Conservation (phyloP, 1,140 invertebrate species). For the Physella acuta region DNA sequence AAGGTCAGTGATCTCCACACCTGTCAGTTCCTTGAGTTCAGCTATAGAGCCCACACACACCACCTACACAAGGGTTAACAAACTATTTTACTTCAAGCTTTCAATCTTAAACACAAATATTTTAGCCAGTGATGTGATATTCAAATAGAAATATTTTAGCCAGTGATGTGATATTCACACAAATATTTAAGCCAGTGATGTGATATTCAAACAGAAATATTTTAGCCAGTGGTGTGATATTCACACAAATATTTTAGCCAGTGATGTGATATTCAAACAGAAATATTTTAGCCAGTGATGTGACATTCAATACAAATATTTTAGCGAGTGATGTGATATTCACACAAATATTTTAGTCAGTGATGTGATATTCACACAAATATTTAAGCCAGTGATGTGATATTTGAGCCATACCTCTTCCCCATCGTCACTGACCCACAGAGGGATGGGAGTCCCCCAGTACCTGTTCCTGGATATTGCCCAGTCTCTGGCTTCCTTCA, state of each 20-base stretch:
- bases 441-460: constrained; percentile 98
- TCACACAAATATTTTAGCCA: not conserved
- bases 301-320: not conserved
- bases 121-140: not conserved
- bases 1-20: constrained; percentile 78
- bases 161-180: not conserved
- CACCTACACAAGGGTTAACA: no score
- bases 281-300: no score
- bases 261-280: not conserved
- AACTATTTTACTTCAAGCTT: no score
- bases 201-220: not conserved
- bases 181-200: no score
- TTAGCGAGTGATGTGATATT: not conserved
- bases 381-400: not conserved
- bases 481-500: constrained; percentile 96
- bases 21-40: constrained; percentile 83
- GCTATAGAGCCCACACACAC: constrained; percentile 93
- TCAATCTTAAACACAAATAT: not conserved
- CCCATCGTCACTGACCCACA: constrained; percentile 93
- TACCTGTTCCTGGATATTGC: constrained; percentile 95
- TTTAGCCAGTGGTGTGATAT: not conserved
- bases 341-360: not conserved
- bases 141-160: not conserved
- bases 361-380: not conserved
- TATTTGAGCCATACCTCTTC: constrained; percentile 70